Evolutionary conservation across 2,797 vertebrate genomes (phyloP), one percentile per base, ranked within the genome.

Genomic region (Malurus splendens): DNA sequence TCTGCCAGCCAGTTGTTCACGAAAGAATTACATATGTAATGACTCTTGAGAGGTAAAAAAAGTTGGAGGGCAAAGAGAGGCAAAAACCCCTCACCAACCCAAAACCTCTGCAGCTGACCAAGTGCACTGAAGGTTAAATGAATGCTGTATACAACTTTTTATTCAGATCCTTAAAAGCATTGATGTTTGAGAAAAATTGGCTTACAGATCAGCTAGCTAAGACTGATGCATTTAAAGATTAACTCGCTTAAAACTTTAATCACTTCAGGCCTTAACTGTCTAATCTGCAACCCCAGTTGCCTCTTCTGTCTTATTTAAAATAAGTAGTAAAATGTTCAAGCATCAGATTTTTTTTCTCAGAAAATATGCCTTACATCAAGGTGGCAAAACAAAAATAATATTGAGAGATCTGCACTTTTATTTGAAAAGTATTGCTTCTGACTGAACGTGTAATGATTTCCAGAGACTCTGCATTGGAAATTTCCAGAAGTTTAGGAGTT

Each of bases 211-310:
- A 87, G 68, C 76, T 74, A 68, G 61, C 70, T 91, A 91, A 91
- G 82, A 82, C 68, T 71, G 59, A 85, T 82, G 72, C 57, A 89
- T 90, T 93, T 89, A 85, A 80, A 91, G 86, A 86, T 87, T 87
- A 92, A 87, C 55, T 19, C 52, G 9, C 38, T 83, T 90, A 92
- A 94, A 90, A 87, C 77, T 86, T 92, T 87, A 90, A 93, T 90
- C 76, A 90, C 85, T 83, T 92, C 77, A 83, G 73, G 67, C 42
- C 64, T 90, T 76, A 92, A 76, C 30, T 55, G 48, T 38, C 27
- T 90, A 65, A 90, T 75, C 77, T 86, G 64, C 41, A 92, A 33
- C 50, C 7, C 30, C 22, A 61, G 68, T 78, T 64, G 70, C 75
- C 73, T 75, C 76, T 60, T 24, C 55, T 1, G 9, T 48, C 62